Evolutionary conservation across 2,888 invertebrate species (phyloP), one percentile per base, ranked within the genome.

Genomic region (Gymnoscelis rufifasciata): DNA sequence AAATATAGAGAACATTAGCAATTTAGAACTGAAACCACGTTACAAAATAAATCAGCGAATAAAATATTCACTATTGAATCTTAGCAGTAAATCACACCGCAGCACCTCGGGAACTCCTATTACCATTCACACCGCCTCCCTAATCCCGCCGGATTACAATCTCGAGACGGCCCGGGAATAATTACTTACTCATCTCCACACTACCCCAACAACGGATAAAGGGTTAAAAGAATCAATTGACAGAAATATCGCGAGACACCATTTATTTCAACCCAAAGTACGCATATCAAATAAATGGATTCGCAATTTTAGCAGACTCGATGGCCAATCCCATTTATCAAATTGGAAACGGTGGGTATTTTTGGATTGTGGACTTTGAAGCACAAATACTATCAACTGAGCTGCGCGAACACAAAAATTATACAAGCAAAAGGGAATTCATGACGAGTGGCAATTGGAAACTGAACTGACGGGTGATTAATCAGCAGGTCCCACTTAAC

Each of bases 41-140:
- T 51, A 59, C 56, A 64, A 64, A 72, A 83, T 84, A 83, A 83
- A 83, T 84, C 78, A 79, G 68, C 57, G 72, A 74, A 78, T 87
- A 81, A 86, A 86, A 83, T 86, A 86, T 87, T 88, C 87, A 84
- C 74, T 83, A 86, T 87, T 83, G 83, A 86, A 84, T 83, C 78
- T 81, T 78, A 77, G 83, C 81, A 75, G 83, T 86, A 88, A 88
- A 86, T 87, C 83, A 84, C 78, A 83, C 81, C 86, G 74, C 83
- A 81, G 81, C 74, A 79, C 77, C 81, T 78, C 77, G 75, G 72
- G 73, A 78, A 75, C 77, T 79, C 71, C 79, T 83, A 86, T 84
- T 87, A 86, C 83, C 81, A 84, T 86, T 83, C 84, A 79, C 82
- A 78, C 78, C 82, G 83, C 82, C 86, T 78, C 80, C 75, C 79